Evolutionary conservation across 2,113 vertebrate genomes (phyloP).

Genomic region (Sardina pilchardus): DNA sequence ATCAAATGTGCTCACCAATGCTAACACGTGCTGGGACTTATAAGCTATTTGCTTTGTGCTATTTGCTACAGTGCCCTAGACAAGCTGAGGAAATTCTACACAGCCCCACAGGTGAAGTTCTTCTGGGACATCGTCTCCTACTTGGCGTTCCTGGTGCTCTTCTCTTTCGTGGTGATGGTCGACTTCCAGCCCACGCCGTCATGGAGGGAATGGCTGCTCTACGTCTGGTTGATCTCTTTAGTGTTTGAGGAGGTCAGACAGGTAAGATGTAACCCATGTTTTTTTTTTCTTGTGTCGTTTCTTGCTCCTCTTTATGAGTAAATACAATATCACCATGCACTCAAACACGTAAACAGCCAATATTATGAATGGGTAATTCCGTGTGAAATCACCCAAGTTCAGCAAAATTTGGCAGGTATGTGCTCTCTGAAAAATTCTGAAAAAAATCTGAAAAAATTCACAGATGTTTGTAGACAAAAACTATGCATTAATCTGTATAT

Average conservation of each 20-base stretch:
- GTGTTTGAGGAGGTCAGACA: slow-evolving; percentile 91
- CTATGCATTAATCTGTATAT: too few species aligned
- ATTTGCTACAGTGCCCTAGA: slow-evolving; percentile 49
- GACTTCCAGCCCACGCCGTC: slow-evolving; percentile 88
- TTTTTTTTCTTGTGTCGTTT: not conserved
- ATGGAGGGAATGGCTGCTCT: slow-evolving; percentile 79
- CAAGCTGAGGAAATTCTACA: slow-evolving; percentile 75
- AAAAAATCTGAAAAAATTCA: too few species aligned
- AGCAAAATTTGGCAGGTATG: too few species aligned
- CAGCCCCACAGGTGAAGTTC: slow-evolving; percentile 84
- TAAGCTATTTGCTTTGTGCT: not conserved
- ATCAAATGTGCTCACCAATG: not conserved
- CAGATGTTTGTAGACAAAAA: too few species aligned
- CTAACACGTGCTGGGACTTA: not conserved
- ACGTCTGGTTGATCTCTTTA: slow-evolving; percentile 87
- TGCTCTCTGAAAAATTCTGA: too few species aligned
- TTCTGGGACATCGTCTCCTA: slow-evolving; percentile 89
- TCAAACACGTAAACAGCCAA: not conserved
- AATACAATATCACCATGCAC: not conserved
- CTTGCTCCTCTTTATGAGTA: slow-evolving; percentile 8
- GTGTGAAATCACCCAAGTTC: too few species aligned
- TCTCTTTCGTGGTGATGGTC: slow-evolving; percentile 86
- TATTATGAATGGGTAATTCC: too few species aligned
- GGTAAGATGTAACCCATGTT: slow-evolving; percentile 65
- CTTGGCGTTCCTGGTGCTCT: slow-evolving; percentile 90